phyloP scores from a whole-genome alignment of 2,797 vertebrate species.

The Serranus cabrilla region DNA sequence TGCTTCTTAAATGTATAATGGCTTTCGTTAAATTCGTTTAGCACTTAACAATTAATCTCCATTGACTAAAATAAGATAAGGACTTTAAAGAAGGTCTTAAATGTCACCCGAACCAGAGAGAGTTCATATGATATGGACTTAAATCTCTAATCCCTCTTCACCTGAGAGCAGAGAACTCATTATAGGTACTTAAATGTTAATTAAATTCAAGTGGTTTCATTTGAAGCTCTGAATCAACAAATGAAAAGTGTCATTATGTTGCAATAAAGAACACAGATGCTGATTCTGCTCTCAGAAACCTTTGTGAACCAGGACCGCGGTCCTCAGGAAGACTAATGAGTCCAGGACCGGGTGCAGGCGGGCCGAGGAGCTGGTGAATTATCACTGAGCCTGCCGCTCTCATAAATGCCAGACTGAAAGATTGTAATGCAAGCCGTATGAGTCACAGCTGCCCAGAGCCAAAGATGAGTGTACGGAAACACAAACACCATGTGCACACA shows the following conservation, averaged over 20 bases:
- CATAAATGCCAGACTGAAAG: constrained; percentile 45
- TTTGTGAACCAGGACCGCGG: constrained; percentile 10
- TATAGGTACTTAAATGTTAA: neutral
- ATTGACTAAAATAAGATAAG: neutral
- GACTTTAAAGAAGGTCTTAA: neutral
- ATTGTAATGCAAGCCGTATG: constrained; percentile 63
- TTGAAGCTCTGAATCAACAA: constrained; percentile 3
- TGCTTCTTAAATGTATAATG: neutral
- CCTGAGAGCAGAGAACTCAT: constrained; percentile 2
- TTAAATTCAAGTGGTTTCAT: constrained; percentile 5
- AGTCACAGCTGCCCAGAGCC: constrained; percentile 60
- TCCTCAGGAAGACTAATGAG: constrained; percentile 18
- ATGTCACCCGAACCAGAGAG: neutral
- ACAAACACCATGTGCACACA: constrained; percentile 31
- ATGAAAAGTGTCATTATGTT: neutral
- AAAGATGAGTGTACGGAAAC: constrained; percentile 34
- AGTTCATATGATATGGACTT: neutral
- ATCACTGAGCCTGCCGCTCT: constrained; percentile 35
- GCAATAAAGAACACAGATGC: neutral
- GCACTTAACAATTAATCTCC: neutral
- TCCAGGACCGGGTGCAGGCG: constrained; percentile 3
- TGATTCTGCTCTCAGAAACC: constrained; percentile 7
- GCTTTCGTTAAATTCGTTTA: neutral
- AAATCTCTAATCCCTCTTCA: constrained; percentile 12
- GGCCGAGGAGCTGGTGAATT: constrained; percentile 41